Evolutionary conservation across 2,113 vertebrate genomes (phyloP), one percentile per base, ranked within the genome.

Genomic region (Antechinus flavipes): DNA sequence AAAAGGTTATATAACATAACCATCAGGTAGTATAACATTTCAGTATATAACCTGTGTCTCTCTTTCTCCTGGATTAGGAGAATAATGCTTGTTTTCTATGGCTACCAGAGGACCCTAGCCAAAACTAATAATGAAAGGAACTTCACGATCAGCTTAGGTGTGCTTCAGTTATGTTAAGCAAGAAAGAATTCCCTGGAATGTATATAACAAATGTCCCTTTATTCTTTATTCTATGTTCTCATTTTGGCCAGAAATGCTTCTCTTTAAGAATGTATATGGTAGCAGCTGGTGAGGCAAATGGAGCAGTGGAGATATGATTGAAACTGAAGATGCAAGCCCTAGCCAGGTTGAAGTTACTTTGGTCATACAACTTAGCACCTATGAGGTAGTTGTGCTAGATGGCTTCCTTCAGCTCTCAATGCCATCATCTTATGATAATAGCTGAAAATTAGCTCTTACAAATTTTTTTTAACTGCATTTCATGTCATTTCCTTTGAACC

Each of bases 21-120:
- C 95, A 96, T 91, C 94, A 30, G 0, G 96, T 96, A 93, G 94
- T 96, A 93, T 97, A 97, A 94, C 94, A 94, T 96, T 98, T 98
- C 93, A 93, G 84, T 89, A 91, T 95, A 94, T 54, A 91, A 53
- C 76, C 54, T 54, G 24, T 97, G 92, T 94, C 2, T 93, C 2
- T 76, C 58, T 50, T 56, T 25, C 7, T 97, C 96, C 0, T 0
- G 26, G 95, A 3, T 19, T 47, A 61, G 0, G 3, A 95, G 55
- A 91, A 26, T 68, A 95, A 92, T 89, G 3, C 53, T 90, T 1
- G 4, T 61, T 3, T 91, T 96, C 89, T 76, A 46, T 89, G 53
- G 90, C 53, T 90, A 10, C 6, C 3, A 16, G 61, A 91, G 94
- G 94, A 58, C 93, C 90, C 12, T 50, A 24, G 93, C 92, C 97